Evolutionary conservation across 2,888 invertebrate species (phyloP), one percentile per base, ranked within the genome.

Genomic region (Sipunculus nudus): DNA sequence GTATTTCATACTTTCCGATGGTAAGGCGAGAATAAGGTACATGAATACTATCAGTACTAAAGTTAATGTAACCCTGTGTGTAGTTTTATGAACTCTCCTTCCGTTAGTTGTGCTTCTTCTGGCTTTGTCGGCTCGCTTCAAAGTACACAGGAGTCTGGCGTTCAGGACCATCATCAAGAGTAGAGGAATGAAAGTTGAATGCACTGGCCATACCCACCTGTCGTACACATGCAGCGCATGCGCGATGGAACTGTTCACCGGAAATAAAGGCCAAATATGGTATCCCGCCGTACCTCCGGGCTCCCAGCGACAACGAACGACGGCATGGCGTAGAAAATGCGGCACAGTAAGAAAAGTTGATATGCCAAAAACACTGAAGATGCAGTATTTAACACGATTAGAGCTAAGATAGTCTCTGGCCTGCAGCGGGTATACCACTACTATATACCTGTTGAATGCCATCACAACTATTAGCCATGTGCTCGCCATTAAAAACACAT

Each of bases 381-480:
- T 89, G 8, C 89, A 88, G 57, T 87, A 64, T 28, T 88, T 86
- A 74, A 88, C 87, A 31, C 80, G 75, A 29, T 74, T 89, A n/a
- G 75, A 70, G 32, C 90, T 89, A 78, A 89, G 86, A 38, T 89
- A 86, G 6, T 62, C n/a, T 3, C 64, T 46, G 16, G 64, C 64
- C 10, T 88, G 87, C 5, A 90, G 88, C 6, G 91, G 90, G 83
- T 89, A 89, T 72, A 90, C 90, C 3, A 91, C 90, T 62, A 90
- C 90, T 29, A 90, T 88, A 81, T 89, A 91, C 41, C 91, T 86
- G 78, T 91, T 91, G 63, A 90, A 86, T 23, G 91, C 91, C 70
- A 91, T 85, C 8, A 90, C 89, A 52, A 91, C 84, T 16, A 91
- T 87, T 89, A 91, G 89, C 87, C 91, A 88, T 2, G 91, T 91